Percentiles rank a stretch among this genome's conserved stretches.
phyloP scores from a whole-genome alignment of 2,113 vertebrate species.

The Genyomyrus donnyi region DNA sequence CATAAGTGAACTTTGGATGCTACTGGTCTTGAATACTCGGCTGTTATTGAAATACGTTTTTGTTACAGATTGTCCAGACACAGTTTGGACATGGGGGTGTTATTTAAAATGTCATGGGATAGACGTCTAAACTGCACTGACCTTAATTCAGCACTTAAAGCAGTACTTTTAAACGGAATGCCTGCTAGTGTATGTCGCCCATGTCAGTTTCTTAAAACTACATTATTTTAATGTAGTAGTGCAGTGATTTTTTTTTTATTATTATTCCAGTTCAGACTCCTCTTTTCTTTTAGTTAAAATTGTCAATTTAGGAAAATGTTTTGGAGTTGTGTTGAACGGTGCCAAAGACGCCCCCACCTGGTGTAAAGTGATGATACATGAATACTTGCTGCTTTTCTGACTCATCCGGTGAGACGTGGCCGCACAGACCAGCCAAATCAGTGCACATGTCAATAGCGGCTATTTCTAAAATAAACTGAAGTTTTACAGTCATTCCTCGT shows the following conservation, averaged over 20 bases:
- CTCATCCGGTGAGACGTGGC: background rate
- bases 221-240: background rate
- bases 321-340: background rate
- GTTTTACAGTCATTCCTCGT: background rate
- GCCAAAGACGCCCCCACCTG: background rate
- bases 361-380: background rate
- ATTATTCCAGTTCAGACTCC: conserved; percentile 10
- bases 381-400: background rate
- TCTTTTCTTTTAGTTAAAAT: background rate
- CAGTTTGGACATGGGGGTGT: background rate
- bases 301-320: background rate
- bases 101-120: conserved; percentile 19
- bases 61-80: background rate
- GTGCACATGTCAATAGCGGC: background rate
- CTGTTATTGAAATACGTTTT: background rate
- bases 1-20: background rate
- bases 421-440: background rate
- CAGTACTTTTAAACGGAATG: background rate
- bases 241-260: background rate
- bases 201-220: background rate
- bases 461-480: conserved; percentile 12
- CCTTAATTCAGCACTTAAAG: background rate
- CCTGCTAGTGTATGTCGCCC: background rate
- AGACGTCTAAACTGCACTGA: background rate
- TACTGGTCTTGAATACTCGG: background rate